A percentile compares a stretch with the other conserved stretches of the same genome.
phyloP scores from a whole-genome alignment of 2,113 vertebrate genomes.

The Oophaga pumilio region DNA sequence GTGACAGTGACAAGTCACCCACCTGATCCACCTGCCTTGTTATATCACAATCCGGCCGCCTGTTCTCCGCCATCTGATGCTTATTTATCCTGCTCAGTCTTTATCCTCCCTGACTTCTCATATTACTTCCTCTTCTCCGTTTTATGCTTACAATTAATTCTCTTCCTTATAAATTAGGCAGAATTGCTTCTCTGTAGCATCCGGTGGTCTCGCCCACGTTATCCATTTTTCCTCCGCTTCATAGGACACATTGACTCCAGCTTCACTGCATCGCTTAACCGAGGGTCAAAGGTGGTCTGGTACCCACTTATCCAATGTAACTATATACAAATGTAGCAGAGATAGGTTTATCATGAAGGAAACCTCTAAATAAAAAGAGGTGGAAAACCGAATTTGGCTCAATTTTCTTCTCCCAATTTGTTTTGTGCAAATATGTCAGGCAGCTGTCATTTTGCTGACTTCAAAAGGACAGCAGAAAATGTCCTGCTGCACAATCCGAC shows the following conservation, averaged over 20 bases:
- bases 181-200: not conserved
- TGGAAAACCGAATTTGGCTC: no score
- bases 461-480: no score
- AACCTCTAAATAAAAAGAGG: no score
- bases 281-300: not conserved
- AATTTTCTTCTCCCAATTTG: no score
- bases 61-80: not conserved
- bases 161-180: not conserved
- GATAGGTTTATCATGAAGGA: no score
- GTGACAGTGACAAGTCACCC: conserved; percentile 42
- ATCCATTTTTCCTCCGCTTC: not conserved
- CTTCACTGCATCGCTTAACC: not conserved
- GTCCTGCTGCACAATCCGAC: no score
- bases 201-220: not conserved
- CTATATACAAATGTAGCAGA: no score
- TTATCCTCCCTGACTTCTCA: not conserved
- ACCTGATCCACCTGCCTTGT: not conserved
- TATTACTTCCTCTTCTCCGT: not conserved
- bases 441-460: no score
- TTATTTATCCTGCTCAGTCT: not conserved
- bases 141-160: not conserved
- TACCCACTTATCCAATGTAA: no score
- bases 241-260: not conserved
- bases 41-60: conserved; percentile 10
- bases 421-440: no score